Evolutionary conservation across 2,888 invertebrate species (phyloP), one percentile per base, ranked within the genome.

Genomic region (Tetragnatha montana): DNA sequence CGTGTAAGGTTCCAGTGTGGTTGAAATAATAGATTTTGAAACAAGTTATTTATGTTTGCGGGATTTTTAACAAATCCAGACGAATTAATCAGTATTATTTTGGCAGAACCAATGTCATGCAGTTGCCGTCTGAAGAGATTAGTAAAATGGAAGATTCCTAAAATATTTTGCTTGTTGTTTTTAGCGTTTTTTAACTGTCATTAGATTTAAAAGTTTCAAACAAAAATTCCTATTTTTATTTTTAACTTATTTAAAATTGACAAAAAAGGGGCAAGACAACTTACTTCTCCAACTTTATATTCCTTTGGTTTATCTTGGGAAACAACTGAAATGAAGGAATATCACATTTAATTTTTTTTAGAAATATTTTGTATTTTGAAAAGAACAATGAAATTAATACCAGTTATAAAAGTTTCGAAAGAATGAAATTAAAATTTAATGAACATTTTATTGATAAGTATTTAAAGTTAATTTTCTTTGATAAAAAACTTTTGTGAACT

Each of bases 241-340:
- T 60, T 6, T 60, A 60, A 60, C 6, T 60, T 60, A 60, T 10
- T 60, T 4, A 10, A 60, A 60, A 60, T 60, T 60, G 14, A 14
- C 14, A 60, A 60, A 1, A 60, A 1, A 60, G 14, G 6, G 14
- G 60, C 12, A n/a, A 71, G 6, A 21, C 14, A 19, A 22, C 73
- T 73, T 73, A 73, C 73, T 6, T 73, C 73, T 73, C 73, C 73
- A 6, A 73, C 73, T 73, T 73, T 73, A 21, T 73, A 73, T 19
- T 73, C 73, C 14, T 73, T 73, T 22, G 73, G 73, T 73, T 73
- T 73, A 21, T 73, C 73, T 8, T 73, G 21, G 21, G 21, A 73
- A 21, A 73, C 12, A 21, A 14, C 73, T 73, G 14, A 8, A 73
- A 73, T 21, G 1, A 73, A 73, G 21, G 12, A 73, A 60, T 17